phyloP scores from a whole-genome alignment of 2,113 vertebrate species.

The Taurulus bubalis region DNA sequence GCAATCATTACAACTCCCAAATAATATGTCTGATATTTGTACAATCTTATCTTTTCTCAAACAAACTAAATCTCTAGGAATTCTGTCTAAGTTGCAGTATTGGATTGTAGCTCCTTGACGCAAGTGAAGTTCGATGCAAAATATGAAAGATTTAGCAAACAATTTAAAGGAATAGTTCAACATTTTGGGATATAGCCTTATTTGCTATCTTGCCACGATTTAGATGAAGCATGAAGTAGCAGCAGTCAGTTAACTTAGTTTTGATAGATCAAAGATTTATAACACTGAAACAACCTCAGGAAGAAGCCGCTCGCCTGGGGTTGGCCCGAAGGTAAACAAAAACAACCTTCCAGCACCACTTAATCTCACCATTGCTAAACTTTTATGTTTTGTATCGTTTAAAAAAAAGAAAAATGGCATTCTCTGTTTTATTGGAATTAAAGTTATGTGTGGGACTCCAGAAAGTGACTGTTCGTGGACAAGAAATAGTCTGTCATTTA shows the following conservation, averaged over 20 bases:
- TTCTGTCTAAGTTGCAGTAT: not conserved
- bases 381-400: not conserved
- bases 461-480: not conserved
- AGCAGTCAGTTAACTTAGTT: not conserved
- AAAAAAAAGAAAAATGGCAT: not conserved
- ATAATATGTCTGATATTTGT: conserved; percentile 37
- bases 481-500: not conserved
- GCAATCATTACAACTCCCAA: conserved; percentile 42
- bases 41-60: conserved; percentile 28
- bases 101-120: not conserved
- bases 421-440: not conserved
- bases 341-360: not conserved
- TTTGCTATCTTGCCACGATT: not conserved
- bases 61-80: conserved; percentile 21
- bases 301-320: not conserved
- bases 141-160: not conserved
- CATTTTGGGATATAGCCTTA: not conserved
- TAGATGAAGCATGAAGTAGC: not conserved
- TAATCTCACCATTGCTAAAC: not conserved
- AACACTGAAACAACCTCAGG: not conserved
- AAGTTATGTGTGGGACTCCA: not conserved
- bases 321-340: not conserved
- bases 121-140: not conserved
- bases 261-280: not conserved
- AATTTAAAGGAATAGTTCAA: not conserved